Evolutionary conservation across 2,888 invertebrate genomes (phyloP).

Genomic region (Heteromyza rotundicornis): DNA sequence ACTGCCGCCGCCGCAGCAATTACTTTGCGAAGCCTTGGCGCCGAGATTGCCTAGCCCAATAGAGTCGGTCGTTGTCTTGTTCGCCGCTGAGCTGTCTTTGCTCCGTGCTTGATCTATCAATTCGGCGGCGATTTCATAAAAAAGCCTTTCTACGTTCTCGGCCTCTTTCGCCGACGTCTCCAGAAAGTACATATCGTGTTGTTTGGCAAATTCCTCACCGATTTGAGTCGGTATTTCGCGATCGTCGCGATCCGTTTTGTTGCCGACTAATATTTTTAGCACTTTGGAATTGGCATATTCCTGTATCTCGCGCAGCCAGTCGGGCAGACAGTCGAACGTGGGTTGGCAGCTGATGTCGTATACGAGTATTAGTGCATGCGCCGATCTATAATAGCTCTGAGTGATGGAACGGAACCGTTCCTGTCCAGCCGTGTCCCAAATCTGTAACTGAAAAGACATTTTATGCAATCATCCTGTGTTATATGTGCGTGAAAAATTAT

Average conservation of each 20-base stretch:
- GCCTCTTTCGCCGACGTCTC: constrained; percentile 98
- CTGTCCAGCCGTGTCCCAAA: constrained; percentile 99
- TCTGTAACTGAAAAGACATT: constrained; percentile 78
- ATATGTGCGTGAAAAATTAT: too few relatives aligned
- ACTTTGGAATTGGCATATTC: constrained; percentile 95
- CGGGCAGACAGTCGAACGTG: constrained; percentile 95
- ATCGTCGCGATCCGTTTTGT: constrained; percentile 96
- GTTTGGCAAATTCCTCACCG: constrained; percentile 93
- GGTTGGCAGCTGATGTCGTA: constrained; percentile 98
- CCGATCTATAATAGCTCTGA: constrained; percentile 96
- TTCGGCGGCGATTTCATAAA: constrained; percentile 95
- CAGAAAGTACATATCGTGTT: constrained; percentile 96
- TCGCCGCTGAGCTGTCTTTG: constrained; percentile 66
- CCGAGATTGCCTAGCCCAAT: constrained; percentile 47
- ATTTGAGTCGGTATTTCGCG: constrained; percentile 89
- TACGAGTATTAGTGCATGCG: constrained; percentile 94
- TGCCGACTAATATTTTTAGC: constrained; percentile 70
- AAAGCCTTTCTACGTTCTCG: constrained; percentile 95
- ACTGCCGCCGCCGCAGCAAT: constrained; percentile 48
- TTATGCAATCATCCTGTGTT: too few relatives aligned
- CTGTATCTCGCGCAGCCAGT: constrained; percentile 97
- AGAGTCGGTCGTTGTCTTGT: constrained; percentile 42
- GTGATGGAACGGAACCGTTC: constrained; percentile 97
- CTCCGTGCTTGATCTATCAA: constrained; percentile 90
- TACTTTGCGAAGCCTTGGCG: constrained; percentile 51